Evolutionary conservation across 53 echinoderm and acorn worm genomes (phyloP).

Genomic region (Pentamera pediparva): DNA sequence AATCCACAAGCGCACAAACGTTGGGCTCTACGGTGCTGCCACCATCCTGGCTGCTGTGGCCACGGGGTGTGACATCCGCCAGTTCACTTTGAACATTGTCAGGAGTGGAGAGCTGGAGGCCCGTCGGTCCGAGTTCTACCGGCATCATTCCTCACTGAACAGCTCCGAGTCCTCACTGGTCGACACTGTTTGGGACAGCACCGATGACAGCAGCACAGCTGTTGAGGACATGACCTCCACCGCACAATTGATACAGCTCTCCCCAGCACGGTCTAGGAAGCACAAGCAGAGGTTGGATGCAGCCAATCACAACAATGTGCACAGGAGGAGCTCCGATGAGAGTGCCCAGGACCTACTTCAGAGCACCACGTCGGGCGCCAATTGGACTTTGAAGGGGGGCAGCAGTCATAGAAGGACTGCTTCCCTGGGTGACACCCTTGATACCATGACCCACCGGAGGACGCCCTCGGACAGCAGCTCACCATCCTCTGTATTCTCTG

Average conservation of each 20-base stretch:
- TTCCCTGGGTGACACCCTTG: conserved; percentile 82
- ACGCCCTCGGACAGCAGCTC: conserved; percentile 85
- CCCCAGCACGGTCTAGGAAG: conserved; percentile 15
- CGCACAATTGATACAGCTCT: conserved; percentile 53
- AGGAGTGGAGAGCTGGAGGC: conserved; percentile 59
- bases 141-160: conserved; percentile 37
- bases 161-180: conserved; percentile 28
- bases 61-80: conserved; percentile 77
- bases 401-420: conserved; percentile 70
- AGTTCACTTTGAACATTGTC: conserved; percentile 48
- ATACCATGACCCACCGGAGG: conserved; percentile 56
- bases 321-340: conserved; percentile 34
- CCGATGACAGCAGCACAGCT: conserved; percentile 16
- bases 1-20: conserved; percentile 55
- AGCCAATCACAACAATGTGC: conserved; percentile 6
- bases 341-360: conserved; percentile 8
- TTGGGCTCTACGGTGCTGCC: conserved; percentile 86
- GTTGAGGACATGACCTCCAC: conserved; percentile 36
- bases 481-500: conserved; percentile 59
- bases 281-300: neutral
- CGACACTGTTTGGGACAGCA: conserved; percentile 33
- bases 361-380: conserved; percentile 3
- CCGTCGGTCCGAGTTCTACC: conserved; percentile 33
- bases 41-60: conserved; percentile 93
- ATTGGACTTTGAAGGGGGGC: conserved; percentile 16